Evolutionary conservation across 2,113 vertebrate genomes (phyloP), one percentile per base, ranked within the genome.

Genomic region (Podilymbus podiceps): DNA sequence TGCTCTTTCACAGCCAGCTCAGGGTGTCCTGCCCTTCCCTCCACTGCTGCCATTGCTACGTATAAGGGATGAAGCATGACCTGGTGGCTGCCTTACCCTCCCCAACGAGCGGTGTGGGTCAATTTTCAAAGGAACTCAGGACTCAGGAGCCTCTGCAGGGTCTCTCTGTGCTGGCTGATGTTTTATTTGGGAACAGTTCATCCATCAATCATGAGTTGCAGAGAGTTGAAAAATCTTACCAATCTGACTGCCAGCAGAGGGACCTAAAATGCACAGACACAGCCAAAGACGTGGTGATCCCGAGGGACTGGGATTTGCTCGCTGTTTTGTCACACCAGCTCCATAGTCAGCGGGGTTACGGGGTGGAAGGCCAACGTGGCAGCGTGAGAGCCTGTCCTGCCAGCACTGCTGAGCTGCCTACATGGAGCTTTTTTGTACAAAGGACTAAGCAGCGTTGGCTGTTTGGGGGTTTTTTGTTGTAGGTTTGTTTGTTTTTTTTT

Each of bases 201-300:
- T 44, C 31, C 42, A 9, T 56, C 66, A 40, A 6, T 17, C 9
- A 13, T 0, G 22, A 14, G 27, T 14, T 55, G 17, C 18, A 78
- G 67, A 47, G 35, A 92, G 50, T 55, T 44, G 76, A 47, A 80
- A 80, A 93, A 85, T 62, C 66, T 33, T n/a, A 18, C 6, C 27
- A 46, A 12, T 30, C 67, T 85, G 80, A 8, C 87, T 69, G 72
- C 95, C 96, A 90, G 92, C 93, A 95, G 96, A 90, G 90, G 93
- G 90, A 83, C 75, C 52, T 74, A 15, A 30, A 56, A 59, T 5
- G 35, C 58, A 63, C 35, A 73, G 31, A 30, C 0, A 1, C 55
- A 42, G 62, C 44, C 60, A 22, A 46, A 93, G 52, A 24, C 5
- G 0, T 5, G 11, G 64, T 42, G 59, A 71, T 92, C 18, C n/a